These are phyloP conservation scores for Ornithoptera priamus DNA, from an alignment of 2,888 invertebrate species.

Conservation along the genomic window DNA sequence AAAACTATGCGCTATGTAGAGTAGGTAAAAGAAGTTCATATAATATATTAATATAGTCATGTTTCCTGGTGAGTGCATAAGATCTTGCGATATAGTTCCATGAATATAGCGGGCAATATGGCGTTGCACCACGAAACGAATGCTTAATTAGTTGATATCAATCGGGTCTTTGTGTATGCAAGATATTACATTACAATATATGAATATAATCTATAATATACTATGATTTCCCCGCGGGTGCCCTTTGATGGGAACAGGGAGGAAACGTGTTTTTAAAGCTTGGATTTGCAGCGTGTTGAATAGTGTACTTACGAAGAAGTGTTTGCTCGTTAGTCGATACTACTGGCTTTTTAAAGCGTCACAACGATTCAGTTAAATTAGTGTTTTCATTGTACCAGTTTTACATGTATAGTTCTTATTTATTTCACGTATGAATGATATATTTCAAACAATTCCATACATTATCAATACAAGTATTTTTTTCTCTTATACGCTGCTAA, in stretches of 20 bases:
- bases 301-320: neutral
- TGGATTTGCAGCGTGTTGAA: neutral
- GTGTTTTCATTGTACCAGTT: neutral
- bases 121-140: constrained; percentile 20
- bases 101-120: constrained; percentile 10
- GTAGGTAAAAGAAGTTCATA: neutral
- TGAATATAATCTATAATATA: constrained; percentile 20
- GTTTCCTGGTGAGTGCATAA: constrained; percentile 12
- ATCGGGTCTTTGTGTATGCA: constrained; percentile 21
- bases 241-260: constrained; percentile 7
- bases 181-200: constrained; percentile 18
- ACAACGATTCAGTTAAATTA: neutral
- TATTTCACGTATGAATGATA: neutral
- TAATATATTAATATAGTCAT: constrained; percentile 4
- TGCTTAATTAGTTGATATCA: constrained; percentile 27
- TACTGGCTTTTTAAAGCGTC: neutral
- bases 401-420: neutral
- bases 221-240: constrained; percentile 20
- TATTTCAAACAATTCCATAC: neutral
- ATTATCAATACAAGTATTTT: too few species aligned
- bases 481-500: too few species aligned
- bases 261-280: neutral
- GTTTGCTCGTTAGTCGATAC: neutral
- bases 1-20: neutral
- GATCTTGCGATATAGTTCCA: constrained; percentile 20